Evolutionary conservation across 2,797 vertebrate genomes (phyloP).

Genomic region (Danio choprae): DNA sequence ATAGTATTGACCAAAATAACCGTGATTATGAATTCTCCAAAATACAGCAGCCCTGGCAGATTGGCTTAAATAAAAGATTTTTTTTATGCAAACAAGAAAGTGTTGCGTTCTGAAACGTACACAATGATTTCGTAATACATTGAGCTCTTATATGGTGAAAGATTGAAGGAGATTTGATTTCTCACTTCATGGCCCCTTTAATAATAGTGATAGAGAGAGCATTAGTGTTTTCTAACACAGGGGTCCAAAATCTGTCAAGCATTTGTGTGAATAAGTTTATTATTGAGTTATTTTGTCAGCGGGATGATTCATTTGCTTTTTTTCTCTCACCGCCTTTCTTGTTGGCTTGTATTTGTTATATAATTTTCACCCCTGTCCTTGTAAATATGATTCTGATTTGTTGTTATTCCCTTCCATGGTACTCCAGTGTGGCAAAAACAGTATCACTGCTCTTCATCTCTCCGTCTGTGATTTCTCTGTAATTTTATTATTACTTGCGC

Average conservation of each 20-base stretch:
- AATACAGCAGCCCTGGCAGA: too few species aligned
- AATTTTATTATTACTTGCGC: not conserved
- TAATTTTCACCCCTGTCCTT: slow-evolving; percentile 5
- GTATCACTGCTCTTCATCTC: not conserved
- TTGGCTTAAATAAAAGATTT: too few species aligned
- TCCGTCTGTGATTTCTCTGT: slow-evolving; percentile 24
- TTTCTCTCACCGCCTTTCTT: slow-evolving; percentile 11
- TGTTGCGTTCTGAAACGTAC: too few species aligned
- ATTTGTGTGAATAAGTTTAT: slow-evolving; percentile 18
- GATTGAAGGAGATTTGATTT: too few species aligned
- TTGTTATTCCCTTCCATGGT: slow-evolving; percentile 21
- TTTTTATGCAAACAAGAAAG: not conserved
- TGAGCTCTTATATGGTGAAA: too few species aligned
- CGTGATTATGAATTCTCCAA: too few species aligned
- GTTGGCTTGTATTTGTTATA: not conserved
- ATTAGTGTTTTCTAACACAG: not conserved
- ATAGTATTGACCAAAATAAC: too few species aligned
- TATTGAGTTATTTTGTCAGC: slow-evolving; percentile 34
- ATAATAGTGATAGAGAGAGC: not conserved
- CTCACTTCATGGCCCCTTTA: not conserved
- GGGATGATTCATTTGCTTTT: slow-evolving; percentile 45
- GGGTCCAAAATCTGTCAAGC: not conserved
- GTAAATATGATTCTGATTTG: slow-evolving; percentile 35
- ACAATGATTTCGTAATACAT: too few species aligned
- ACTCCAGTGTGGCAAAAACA: slow-evolving; percentile 12